Conservation (phyloP, 2,113 vertebrate species). For the Chaetura pelagica region DNA sequence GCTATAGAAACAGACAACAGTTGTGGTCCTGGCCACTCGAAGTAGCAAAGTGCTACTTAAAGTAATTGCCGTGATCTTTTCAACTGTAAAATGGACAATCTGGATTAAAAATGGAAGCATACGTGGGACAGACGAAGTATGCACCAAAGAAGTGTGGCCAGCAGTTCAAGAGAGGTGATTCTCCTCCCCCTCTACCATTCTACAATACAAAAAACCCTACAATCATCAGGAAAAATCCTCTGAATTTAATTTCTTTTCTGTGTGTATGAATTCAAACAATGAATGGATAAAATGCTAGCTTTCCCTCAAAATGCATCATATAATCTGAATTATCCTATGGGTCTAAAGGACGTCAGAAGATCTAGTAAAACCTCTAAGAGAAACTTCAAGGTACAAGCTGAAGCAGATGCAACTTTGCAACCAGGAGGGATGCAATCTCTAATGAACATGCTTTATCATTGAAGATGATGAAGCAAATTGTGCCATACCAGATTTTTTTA, state of each 20-base stretch:
- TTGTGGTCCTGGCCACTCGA: background rate
- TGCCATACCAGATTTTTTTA: background rate
- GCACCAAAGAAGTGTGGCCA: too few species aligned
- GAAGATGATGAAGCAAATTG: background rate
- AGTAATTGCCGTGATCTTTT: background rate
- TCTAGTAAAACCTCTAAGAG: background rate
- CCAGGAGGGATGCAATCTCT: background rate
- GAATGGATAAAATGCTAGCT: background rate
- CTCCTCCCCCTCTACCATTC: too few species aligned
- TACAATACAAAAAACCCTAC: background rate
- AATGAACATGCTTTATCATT: background rate
- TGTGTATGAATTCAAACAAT: background rate
- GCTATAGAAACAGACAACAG: background rate
- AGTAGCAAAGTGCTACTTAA: background rate
- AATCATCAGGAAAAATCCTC: background rate
- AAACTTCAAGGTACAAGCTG: background rate
- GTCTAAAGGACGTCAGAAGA: background rate
- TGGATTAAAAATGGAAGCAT: background rate
- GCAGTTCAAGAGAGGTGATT: too few species aligned
- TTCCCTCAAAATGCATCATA: background rate
- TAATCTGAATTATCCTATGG: background rate
- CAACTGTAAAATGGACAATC: background rate
- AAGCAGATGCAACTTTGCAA: background rate
- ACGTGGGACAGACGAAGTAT: background rate
- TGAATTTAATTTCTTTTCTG: fast-evolving